Percentiles rank a stretch among this genome's conserved stretches.
These are phyloP conservation scores for Digitonthophagus gazella DNA, from an alignment of 2,888 invertebrate species.

Conservation along the genomic window DNA sequence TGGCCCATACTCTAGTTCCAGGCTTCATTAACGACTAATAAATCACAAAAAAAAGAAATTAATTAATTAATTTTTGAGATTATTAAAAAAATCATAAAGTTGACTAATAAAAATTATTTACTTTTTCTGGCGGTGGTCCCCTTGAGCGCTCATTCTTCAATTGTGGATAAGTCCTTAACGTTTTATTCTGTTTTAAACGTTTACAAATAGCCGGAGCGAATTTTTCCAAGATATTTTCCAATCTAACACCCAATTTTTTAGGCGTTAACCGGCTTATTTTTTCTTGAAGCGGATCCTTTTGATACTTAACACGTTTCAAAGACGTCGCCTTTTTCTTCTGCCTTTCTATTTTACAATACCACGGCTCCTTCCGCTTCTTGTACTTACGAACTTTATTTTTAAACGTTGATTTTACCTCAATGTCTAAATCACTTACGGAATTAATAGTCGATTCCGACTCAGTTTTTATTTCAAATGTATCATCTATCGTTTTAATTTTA, in stretches of 20 bases:
- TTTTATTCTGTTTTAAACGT: slow-evolving; percentile 15
- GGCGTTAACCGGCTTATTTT: slow-evolving; percentile 36
- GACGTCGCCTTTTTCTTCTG: slow-evolving; percentile 16
- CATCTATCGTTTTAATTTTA: too few relatives aligned
- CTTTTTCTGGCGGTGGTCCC: slow-evolving; percentile 3
- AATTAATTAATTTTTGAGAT: slow-evolving; percentile 5
- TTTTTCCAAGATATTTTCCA: slow-evolving; percentile 37
- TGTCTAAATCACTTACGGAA: neutral
- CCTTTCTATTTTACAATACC: slow-evolving; percentile 23
- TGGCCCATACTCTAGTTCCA: slow-evolving; percentile 58
- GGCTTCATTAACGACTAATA: neutral
- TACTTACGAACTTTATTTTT: slow-evolving; percentile 17
- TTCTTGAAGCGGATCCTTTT: slow-evolving; percentile 22
- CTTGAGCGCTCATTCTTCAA: neutral
- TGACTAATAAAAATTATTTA: slow-evolving; percentile 4
- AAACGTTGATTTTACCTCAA: neutral
- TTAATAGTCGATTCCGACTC: neutral
- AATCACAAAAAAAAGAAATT: slow-evolving; percentile 4
- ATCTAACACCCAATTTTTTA: slow-evolving; percentile 34
- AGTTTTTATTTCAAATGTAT: neutral
- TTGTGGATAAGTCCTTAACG: slow-evolving; percentile 21
- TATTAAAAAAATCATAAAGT: neutral
- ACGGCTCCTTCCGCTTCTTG: slow-evolving; percentile 17
- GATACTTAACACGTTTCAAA: neutral
- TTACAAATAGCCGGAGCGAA: slow-evolving; percentile 20